phyloP scores from a whole-genome alignment of 2,888 invertebrate genomes.

The Sialis lutaria region DNA sequence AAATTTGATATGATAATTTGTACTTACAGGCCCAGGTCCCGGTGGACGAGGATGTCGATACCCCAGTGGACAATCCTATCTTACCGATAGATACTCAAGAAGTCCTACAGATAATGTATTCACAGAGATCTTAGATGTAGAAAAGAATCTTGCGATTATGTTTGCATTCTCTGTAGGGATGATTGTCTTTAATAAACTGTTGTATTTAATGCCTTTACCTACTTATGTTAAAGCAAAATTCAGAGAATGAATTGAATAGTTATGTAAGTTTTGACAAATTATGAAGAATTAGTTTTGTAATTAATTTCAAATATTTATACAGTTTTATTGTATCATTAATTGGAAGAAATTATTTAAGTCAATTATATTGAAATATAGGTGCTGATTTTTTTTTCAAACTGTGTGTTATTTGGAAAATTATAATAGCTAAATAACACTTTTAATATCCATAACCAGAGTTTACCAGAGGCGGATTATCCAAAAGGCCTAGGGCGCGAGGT shows the following conservation, averaged over 20 bases:
- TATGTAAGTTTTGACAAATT: too few relatives aligned
- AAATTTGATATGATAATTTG: slow-evolving; percentile 16
- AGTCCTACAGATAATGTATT: slow-evolving; percentile 36
- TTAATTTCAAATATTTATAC: too few relatives aligned
- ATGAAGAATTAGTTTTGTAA: too few relatives aligned
- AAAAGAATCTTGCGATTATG: slow-evolving; percentile 65
- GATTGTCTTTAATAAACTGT: slow-evolving; percentile 64
- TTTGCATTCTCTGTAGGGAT: slow-evolving; percentile 70
- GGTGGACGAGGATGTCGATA: slow-evolving; percentile 33
- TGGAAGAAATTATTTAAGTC: slow-evolving; percentile 1
- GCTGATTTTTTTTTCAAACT: too few relatives aligned
- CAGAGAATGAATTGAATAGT: slow-evolving; percentile 36
- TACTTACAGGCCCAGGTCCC: too few relatives aligned
- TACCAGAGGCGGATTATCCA: too few relatives aligned
- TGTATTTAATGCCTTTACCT: slow-evolving; percentile 73
- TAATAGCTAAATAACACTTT: too few relatives aligned
- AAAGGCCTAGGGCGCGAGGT: too few relatives aligned
- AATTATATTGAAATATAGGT: background rate
- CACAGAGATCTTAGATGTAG: slow-evolving; percentile 43
- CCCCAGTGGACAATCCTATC: slow-evolving; percentile 49
- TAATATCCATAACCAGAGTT: too few relatives aligned
- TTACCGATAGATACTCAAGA: slow-evolving; percentile 50
- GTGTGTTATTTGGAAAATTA: too few relatives aligned
- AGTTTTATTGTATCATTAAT: slow-evolving; percentile 1
- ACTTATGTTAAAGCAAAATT: slow-evolving; percentile 76